Percentiles rank a stretch among this genome's conserved stretches.
These are phyloP conservation scores for Gallinago undulata DNA, from an alignment of 2,113 vertebrate species.

Conservation along the genomic window DNA sequence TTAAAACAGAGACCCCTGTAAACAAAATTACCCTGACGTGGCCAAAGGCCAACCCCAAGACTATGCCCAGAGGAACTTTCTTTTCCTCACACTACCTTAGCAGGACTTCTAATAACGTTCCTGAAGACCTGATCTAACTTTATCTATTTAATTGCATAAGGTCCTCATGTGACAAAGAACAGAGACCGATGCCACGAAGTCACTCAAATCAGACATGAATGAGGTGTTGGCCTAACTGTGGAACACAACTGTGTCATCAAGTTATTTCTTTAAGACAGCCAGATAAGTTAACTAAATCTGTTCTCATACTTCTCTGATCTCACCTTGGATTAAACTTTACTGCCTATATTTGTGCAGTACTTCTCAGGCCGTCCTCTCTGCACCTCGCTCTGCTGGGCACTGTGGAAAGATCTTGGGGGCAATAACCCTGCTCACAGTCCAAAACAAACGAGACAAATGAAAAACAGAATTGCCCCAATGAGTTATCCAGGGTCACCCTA, in stretches of 20 bases:
- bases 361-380: neutral
- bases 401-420: neutral
- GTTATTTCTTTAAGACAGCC: neutral
- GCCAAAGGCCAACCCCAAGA: neutral
- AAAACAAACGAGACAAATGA: neutral
- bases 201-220: neutral
- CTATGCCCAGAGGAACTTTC: neutral
- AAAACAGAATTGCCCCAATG: neutral
- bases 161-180: neutral
- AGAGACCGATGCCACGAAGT: neutral
- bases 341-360: neutral
- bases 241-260: neutral
- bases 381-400: neutral
- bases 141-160: neutral
- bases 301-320: neutral
- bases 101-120: neutral
- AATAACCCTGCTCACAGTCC: neutral
- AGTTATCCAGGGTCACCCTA: neutral
- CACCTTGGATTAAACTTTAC: neutral
- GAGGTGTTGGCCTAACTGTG: neutral
- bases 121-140: neutral
- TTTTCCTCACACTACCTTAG: neutral
- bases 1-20: neutral
- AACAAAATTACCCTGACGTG: neutral
- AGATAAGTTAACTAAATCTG: neutral